Percentiles rank a stretch among this genome's conserved stretches.
phyloP scores from a whole-genome alignment of 2,797 vertebrate species.

The Calcarius lapponicus region DNA sequence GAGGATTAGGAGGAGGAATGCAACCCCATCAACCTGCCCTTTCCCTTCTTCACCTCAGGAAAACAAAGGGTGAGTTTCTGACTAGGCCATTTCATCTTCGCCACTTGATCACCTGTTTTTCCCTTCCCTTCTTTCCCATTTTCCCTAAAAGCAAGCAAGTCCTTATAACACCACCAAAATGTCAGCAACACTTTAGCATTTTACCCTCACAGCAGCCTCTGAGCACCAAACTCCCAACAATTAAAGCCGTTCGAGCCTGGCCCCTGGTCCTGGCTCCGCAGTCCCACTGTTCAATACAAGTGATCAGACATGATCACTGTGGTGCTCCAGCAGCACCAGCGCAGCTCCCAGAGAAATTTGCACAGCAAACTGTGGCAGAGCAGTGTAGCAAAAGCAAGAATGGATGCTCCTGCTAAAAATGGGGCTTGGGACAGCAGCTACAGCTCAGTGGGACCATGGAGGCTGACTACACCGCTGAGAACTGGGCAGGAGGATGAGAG shows the following conservation, averaged over 20 bases:
- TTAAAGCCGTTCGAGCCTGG: background rate
- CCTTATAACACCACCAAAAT: background rate
- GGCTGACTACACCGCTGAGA: accelerated
- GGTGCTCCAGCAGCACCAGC: background rate
- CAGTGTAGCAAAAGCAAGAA: background rate
- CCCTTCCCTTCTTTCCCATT: background rate
- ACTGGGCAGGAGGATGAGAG: background rate
- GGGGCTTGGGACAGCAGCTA: background rate
- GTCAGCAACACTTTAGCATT: background rate
- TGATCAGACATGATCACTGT: background rate
- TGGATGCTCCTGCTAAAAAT: background rate
- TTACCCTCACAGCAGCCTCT: background rate
- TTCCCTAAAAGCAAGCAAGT: background rate
- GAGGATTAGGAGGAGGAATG: background rate
- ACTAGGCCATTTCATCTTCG: background rate
- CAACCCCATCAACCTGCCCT: background rate
- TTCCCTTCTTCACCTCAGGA: background rate
- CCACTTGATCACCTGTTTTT: background rate
- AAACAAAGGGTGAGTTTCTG: background rate
- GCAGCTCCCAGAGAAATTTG: background rate
- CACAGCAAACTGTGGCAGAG: background rate
- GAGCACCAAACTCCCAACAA: background rate
- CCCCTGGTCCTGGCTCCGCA: background rate
- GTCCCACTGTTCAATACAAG: background rate
- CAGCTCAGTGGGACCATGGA: background rate